phyloP scores from a whole-genome alignment of 2,797 vertebrate genomes.

The Geotrypetes seraphini region DNA sequence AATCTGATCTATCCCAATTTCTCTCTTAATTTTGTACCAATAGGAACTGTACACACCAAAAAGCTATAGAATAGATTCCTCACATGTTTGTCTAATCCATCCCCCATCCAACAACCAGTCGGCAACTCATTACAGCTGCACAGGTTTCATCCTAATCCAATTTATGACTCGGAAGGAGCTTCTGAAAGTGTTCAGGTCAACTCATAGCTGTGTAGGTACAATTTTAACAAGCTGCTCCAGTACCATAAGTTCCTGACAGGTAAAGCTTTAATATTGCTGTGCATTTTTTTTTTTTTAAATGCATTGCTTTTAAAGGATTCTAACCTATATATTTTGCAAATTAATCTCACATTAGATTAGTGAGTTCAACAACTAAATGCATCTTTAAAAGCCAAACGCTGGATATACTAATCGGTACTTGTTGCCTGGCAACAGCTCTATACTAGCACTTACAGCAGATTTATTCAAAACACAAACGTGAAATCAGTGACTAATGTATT shows the following conservation, averaged over 20 bases:
- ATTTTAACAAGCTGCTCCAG: no score
- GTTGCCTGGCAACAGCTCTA: conserved; percentile 54
- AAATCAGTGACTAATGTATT: conserved; percentile 2
- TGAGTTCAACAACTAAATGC: conserved; percentile 25
- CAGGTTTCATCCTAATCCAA: no score
- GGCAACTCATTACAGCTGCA: no score
- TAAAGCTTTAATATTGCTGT: conserved; percentile 9
- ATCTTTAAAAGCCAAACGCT: conserved; percentile 27
- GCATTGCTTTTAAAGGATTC: conserved; percentile 33
- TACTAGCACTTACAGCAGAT: conserved; percentile 10
- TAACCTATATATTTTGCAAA: conserved; percentile 33
- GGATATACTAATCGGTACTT: conserved; percentile 19
- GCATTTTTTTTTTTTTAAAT: conserved; percentile 33
- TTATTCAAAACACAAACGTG: conserved; percentile 19
- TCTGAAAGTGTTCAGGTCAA: no score
- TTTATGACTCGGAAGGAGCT: no score
- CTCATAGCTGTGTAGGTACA: no score
- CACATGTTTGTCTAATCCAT: no score
- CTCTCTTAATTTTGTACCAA: no score
- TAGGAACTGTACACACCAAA: no score
- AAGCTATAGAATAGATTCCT: no score
- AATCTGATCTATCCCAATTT: conserved; percentile 23
- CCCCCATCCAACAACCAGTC: no score
- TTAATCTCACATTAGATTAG: conserved; percentile 28
- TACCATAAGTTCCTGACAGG: conserved; percentile 10